Conservation (phyloP, 2,113 vertebrate genomes). For the Gallinago media region DNA sequence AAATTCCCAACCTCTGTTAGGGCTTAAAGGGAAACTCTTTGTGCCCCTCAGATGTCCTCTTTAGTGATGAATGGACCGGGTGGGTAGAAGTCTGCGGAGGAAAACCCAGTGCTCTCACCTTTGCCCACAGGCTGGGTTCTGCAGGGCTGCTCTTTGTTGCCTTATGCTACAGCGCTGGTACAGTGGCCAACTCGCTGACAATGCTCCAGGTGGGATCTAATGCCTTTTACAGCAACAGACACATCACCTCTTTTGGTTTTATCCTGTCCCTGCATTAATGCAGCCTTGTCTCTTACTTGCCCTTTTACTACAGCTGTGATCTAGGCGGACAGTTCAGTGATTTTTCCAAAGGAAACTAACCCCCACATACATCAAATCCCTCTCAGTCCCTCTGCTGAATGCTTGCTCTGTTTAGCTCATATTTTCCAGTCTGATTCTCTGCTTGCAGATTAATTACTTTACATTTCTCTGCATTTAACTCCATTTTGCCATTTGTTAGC, state of each 20-base stretch:
- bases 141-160: neutral
- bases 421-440: neutral
- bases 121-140: neutral
- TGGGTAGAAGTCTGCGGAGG: neutral
- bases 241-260: fast-evolving
- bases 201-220: neutral
- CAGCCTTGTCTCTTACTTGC: neutral
- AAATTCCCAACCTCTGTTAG: neutral
- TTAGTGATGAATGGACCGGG: neutral
- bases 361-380: neutral
- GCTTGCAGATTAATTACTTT: neutral
- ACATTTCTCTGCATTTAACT: neutral
- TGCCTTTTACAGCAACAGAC: neutral
- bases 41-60: neutral
- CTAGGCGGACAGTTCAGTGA: neutral
- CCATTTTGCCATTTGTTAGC: neutral
- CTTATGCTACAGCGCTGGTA: neutral
- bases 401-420: neutral
- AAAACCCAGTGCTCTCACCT: neutral
- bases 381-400: neutral
- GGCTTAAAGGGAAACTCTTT: neutral
- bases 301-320: neutral
- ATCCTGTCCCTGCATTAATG: neutral
- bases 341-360: neutral
- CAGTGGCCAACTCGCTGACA: neutral